A percentile compares a stretch with the other conserved stretches of the same genome.
These are phyloP conservation scores for Mercenaria mercenaria DNA, from an alignment of 1,140 invertebrate genomes.

Conservation along the genomic window DNA sequence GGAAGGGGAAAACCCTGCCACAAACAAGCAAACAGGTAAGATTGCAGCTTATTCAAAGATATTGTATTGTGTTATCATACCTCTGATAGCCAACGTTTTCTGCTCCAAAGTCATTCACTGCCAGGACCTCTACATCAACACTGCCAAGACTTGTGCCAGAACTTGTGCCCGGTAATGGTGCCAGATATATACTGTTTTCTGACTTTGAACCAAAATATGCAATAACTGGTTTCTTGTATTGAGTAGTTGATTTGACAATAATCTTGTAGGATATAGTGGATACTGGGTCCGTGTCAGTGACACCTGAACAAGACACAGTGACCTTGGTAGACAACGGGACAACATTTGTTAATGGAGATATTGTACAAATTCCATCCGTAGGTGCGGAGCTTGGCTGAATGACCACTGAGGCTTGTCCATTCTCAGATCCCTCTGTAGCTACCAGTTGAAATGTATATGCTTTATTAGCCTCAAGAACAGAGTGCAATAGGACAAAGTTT, in stretches of 20 bases:
- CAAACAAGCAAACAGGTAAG: no score
- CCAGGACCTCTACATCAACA: constrained; percentile 74
- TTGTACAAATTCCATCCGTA: constrained; percentile 68
- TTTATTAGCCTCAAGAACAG: constrained; percentile 44
- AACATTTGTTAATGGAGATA: constrained; percentile 48
- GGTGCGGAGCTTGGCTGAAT: constrained; percentile 73
- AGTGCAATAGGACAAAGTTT: constrained; percentile 72
- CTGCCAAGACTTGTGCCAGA: background rate
- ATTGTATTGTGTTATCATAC: no score
- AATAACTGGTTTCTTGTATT: constrained; percentile 54
- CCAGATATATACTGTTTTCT: constrained; percentile 70
- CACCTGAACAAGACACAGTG: constrained; percentile 70
- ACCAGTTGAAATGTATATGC: constrained; percentile 73
- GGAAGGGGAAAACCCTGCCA: no score
- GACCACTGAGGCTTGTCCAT: constrained; percentile 39
- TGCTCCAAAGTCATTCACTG: constrained; percentile 75
- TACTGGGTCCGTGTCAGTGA: constrained; percentile 72
- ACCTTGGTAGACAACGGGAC: constrained; percentile 68
- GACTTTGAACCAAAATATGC: constrained; percentile 74
- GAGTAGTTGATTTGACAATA: constrained; percentile 45
- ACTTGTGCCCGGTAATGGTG: constrained; percentile 65
- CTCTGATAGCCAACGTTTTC: background rate
- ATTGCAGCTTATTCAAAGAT: no score
- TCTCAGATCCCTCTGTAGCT: constrained; percentile 48
- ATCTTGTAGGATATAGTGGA: constrained; percentile 74